Evolutionary conservation across 2,113 vertebrate genomes (phyloP), one percentile per base, ranked within the genome.

Genomic region (Leucoraja erinaceus): DNA sequence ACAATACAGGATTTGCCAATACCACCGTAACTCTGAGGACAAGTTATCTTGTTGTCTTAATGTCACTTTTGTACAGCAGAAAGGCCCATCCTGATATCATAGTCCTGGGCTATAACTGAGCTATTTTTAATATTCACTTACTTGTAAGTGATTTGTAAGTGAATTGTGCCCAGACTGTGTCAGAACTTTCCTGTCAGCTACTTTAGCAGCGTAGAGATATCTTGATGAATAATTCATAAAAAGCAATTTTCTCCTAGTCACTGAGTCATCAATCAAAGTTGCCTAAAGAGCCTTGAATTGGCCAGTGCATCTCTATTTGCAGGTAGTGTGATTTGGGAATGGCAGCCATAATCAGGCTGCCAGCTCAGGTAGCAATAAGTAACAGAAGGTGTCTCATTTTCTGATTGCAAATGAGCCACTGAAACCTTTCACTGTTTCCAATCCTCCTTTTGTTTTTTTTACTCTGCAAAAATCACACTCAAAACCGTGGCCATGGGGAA

Each of bases 231-330:
- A 97, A 98, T 98, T 98, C 97, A 98, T 98, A 95, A 96, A 95
- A 97, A 96, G 97, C 97, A 98, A 98, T 98, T 98, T 98, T 98
- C 97, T 97, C 97, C 96, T 97, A 97, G 97, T 97, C 97, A 97
- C 97, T 97, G 97, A 98, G 97, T 98, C 97, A 98, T 98, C 97
- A 98, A 98, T 98, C 97, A 98, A 96, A 97, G 96, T 97, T 97
- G 97, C 97, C 97, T 97, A 97, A 97, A 97, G 96, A 97, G 97
- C 97, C 96, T 96, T 96, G 97, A 97, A 97, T 97, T 97, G 97
- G 96, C 97, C 96, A 96, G 97, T 96, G 95, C 95, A 96, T 96
- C 95, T 96, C 96, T 96, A 97, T 97, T 97, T 97, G 95, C 96
- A 97, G 97, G 96, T 97, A 96, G 95, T 96, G 96, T 97, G 97